These are phyloP conservation scores for Pantherophis alleghaniensis DNA, from an alignment of 2,797 vertebrate species.

Conservation along the genomic window DNA sequence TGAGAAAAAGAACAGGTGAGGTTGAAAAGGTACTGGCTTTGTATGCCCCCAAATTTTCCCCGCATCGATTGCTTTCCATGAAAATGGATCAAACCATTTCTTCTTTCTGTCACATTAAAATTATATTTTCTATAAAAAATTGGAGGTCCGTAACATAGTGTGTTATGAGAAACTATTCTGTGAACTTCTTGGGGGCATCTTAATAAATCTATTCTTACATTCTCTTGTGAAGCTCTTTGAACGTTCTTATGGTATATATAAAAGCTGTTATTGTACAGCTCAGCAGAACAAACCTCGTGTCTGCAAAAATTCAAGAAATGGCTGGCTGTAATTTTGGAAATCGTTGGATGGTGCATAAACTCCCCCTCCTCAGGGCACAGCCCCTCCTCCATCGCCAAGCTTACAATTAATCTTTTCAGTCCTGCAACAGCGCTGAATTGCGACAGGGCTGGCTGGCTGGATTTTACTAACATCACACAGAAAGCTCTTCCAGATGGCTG, in stretches of 20 bases:
- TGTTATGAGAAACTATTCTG: not conserved
- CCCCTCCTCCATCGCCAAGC: not conserved
- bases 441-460: not conserved
- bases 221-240: not conserved
- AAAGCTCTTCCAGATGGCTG: slow-evolving; percentile 25
- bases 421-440: not conserved
- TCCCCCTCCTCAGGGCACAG: not conserved
- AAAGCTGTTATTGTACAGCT: not conserved
- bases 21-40: not conserved
- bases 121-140: not conserved
- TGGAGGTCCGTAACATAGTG: not conserved
- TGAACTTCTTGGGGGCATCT: not conserved
- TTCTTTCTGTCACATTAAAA: not conserved
- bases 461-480: not conserved
- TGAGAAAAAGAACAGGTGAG: not conserved
- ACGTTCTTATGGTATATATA: not conserved
- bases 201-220: not conserved
- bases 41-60: not conserved
- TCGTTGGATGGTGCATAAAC: not conserved
- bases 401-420: slow-evolving; percentile 5
- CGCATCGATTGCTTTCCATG: not conserved
- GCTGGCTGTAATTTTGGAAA: not conserved
- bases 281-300: not conserved
- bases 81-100: not conserved
- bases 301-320: not conserved